phyloP scores from a whole-genome alignment of 2,888 invertebrate genomes.

The Nebria salina region DNA sequence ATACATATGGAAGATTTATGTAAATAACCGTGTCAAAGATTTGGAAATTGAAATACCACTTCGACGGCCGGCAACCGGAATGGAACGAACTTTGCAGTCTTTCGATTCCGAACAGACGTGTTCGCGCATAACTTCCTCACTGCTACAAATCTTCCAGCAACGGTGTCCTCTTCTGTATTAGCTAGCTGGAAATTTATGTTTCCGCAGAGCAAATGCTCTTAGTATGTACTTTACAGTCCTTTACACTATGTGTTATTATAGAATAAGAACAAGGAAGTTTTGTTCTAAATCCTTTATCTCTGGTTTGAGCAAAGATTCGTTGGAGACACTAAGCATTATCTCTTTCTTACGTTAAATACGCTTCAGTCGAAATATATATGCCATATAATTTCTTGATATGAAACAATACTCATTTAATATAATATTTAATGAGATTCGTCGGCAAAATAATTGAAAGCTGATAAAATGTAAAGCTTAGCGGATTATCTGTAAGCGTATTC shows the following conservation, averaged over 20 bases:
- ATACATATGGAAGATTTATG: slow-evolving; percentile 44
- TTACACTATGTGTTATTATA: not conserved
- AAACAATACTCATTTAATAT: not conserved
- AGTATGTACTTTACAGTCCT: not conserved
- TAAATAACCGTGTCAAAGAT: slow-evolving; percentile 42
- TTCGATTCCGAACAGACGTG: slow-evolving; percentile 32
- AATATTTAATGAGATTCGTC: not conserved
- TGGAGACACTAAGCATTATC: no score
- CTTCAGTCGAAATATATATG: no score
- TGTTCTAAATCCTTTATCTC: not conserved
- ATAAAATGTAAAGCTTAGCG: not conserved
- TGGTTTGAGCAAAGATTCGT: not conserved
- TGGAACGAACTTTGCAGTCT: not conserved
- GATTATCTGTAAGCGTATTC: not conserved
- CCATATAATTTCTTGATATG: no score
- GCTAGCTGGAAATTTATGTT: slow-evolving; percentile 11
- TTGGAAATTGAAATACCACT: slow-evolving; percentile 36
- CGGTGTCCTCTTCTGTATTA: not conserved
- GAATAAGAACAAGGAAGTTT: not conserved
- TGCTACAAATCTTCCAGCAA: not conserved
- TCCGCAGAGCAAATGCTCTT: not conserved
- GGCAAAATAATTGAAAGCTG: not conserved
- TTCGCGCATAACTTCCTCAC: slow-evolving; percentile 14
- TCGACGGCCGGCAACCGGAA: not conserved
- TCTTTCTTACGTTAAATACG: no score